These are phyloP conservation scores for Pardalotus punctatus DNA, from an alignment of 2,113 vertebrate species.

Conservation along the genomic window DNA sequence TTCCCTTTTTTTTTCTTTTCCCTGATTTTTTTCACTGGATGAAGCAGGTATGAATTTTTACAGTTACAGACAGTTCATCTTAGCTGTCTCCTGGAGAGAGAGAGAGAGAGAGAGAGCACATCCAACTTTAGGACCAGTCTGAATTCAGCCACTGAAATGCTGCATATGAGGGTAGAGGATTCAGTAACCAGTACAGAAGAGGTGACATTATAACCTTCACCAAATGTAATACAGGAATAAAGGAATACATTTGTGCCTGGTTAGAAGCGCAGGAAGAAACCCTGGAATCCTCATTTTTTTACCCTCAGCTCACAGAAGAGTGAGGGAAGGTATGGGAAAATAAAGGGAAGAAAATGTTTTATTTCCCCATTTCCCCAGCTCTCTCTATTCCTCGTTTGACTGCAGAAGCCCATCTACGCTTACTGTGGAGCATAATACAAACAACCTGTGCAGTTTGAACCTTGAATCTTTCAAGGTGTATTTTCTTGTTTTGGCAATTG, in stretches of 20 bases:
- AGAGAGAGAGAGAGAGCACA: not conserved
- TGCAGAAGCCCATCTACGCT: not conserved
- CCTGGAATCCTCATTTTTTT: not conserved
- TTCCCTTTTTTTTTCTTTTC: accelerated
- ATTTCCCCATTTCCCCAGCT: not conserved
- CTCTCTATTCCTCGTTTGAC: not conserved
- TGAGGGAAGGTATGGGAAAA: not conserved
- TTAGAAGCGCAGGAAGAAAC: not conserved
- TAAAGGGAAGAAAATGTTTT: not conserved
- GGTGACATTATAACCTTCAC: not conserved
- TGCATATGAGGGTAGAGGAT: not conserved
- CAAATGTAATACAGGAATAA: no score
- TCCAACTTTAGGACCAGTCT: not conserved
- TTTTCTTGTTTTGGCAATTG: not conserved
- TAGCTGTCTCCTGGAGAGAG: not conserved
- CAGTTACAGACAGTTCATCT: not conserved
- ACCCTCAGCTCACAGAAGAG: not conserved
- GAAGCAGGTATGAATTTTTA: not conserved
- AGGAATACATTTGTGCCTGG: not conserved
- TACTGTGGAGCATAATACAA: not conserved
- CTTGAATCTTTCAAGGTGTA: not conserved
- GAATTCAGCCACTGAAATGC: not conserved
- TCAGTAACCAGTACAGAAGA: not conserved
- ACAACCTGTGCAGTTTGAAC: not conserved
- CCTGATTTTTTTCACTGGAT: not conserved